Conservation (phyloP, 2,797 vertebrate genomes). For the Peromyscus eremicus region DNA sequence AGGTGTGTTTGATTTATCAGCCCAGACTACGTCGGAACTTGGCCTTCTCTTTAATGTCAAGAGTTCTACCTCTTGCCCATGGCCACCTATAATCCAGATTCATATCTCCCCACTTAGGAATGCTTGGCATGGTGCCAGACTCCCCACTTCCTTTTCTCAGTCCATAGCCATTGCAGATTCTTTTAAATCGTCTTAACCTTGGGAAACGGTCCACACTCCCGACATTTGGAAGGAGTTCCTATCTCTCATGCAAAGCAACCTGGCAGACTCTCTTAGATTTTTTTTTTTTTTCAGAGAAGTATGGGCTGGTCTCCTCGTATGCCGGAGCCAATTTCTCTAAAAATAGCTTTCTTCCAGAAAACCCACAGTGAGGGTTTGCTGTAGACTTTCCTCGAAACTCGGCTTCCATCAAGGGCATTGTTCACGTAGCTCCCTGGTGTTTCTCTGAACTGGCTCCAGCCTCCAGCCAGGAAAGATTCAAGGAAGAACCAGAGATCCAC, state of each 20-base stretch:
- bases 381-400: slow-evolving; percentile 75
- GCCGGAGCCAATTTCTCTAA: slow-evolving; percentile 65
- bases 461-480: neutral
- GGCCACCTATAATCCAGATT: neutral
- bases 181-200: neutral
- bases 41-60: slow-evolving; percentile 15
- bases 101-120: neutral
- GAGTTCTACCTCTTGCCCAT: neutral
- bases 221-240: neutral
- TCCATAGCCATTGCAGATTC: neutral
- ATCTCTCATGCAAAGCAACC: slow-evolving; percentile 38
- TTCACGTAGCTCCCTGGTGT: neutral
- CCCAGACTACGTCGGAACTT: neutral
- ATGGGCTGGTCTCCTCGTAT: slow-evolving; percentile 46
- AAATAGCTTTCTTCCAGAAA: slow-evolving; percentile 74
- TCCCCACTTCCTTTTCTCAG: neutral
- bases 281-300: slow-evolving; percentile 40
- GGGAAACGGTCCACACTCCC: neutral
- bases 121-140: rapidly evolving
- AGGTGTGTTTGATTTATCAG: neutral
- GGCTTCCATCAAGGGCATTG: neutral
- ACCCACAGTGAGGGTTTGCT: slow-evolving; percentile 44
- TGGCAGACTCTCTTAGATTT: neutral
- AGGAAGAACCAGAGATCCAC: neutral
- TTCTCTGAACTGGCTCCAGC: slow-evolving; percentile 55